These are phyloP conservation scores for Synanthedon vespiformis DNA, from an alignment of 2,888 invertebrate species.

Conservation along the genomic window DNA sequence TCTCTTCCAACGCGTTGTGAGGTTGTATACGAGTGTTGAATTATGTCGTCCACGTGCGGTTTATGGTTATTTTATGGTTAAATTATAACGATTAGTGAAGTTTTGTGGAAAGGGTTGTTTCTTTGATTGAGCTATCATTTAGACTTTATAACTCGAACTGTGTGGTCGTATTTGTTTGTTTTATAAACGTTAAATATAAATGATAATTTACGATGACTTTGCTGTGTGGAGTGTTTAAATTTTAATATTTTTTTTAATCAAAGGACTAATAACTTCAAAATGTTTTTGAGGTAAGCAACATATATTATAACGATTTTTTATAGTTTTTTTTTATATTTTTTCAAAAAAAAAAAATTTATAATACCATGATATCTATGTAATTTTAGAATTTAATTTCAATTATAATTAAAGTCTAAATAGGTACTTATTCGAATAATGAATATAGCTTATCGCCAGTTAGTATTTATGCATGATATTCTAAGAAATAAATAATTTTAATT, in stretches of 20 bases:
- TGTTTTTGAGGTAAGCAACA: constrained; percentile 11
- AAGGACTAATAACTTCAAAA: constrained; percentile 3
- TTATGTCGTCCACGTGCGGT: constrained; percentile 59
- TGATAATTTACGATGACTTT: constrained; percentile 28
- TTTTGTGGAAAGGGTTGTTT: constrained; percentile 55
- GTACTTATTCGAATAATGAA: neutral
- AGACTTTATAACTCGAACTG: constrained; percentile 41
- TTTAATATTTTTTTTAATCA: constrained; percentile 5
- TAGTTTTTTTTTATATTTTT: neutral
- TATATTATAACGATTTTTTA: constrained; percentile 40
- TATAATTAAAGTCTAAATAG: neutral
- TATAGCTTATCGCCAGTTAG: neutral
- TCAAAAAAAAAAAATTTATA: too few species aligned
- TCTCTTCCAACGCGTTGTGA: constrained; percentile 32
- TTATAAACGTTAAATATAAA: constrained; percentile 9
- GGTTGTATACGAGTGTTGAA: constrained; percentile 42
- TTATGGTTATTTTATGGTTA: constrained; percentile 58
- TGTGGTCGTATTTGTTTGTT: constrained; percentile 53
- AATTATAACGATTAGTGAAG: constrained; percentile 57
- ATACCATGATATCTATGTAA: too few species aligned
- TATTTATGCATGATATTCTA: neutral
- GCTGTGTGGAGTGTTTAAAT: constrained; percentile 28
- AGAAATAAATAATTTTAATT: neutral
- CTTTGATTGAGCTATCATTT: constrained; percentile 55
- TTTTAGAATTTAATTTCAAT: constrained; percentile 1